Evolutionary conservation across 2,888 invertebrate species (phyloP).

Genomic region (Amphimallon solstitiale): DNA sequence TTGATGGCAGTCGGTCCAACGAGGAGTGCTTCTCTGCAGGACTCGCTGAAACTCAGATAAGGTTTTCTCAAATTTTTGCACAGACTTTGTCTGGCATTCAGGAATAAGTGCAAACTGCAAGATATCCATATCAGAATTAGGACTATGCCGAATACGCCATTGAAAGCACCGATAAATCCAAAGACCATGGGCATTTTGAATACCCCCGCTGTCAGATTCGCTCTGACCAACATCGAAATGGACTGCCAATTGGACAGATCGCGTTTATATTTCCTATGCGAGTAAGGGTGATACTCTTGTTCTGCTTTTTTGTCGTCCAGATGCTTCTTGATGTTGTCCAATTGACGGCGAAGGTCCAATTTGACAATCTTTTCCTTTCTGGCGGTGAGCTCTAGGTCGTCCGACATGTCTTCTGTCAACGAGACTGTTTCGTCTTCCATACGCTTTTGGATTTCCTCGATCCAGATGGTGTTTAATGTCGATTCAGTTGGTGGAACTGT

Average conservation of each 20-base stretch:
- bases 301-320: neutral
- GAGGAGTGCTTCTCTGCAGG: neutral
- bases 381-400: too few relatives aligned
- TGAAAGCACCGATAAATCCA: neutral
- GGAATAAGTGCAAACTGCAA: neutral
- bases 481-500: neutral
- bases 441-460: neutral
- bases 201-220: neutral
- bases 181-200: neutral
- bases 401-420: neutral
- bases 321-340: neutral
- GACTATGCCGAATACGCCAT: neutral
- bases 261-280: neutral
- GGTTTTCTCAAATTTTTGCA: constrained; percentile 8
- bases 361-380: too few relatives aligned
- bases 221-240: neutral
- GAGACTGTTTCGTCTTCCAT: neutral
- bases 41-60: neutral
- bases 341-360: neutral
- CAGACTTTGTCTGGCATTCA: neutral
- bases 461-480: neutral
- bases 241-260: constrained; percentile 1
- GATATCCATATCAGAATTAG: constrained; percentile 1
- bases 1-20: neutral
- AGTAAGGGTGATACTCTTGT: constrained; percentile 7